phyloP scores from a whole-genome alignment of 2,888 invertebrate genomes.

The Julus scanicus region DNA sequence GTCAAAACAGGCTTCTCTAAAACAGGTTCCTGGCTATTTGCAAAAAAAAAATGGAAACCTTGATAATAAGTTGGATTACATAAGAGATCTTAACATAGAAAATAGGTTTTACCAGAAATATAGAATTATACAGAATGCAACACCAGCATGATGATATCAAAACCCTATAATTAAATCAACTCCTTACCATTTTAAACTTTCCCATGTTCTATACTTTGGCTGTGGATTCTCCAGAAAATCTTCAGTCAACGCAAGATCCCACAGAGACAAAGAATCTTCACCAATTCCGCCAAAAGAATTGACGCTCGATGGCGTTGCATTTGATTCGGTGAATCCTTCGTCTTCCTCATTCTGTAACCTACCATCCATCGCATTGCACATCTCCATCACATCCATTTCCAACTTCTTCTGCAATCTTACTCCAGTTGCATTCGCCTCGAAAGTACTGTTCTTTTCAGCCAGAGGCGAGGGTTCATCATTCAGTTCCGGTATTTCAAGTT shows the following conservation, averaged over 20 bases:
- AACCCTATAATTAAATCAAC: neutral
- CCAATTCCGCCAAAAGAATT: neutral
- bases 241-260: neutral
- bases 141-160: too few relatives aligned
- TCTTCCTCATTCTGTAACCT: neutral
- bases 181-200: slow-evolving; percentile 10
- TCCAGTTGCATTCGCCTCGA: neutral
- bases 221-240: neutral
- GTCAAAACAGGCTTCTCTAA: slow-evolving; percentile 38
- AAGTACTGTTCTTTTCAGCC: neutral
- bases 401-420: neutral
- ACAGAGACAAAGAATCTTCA: neutral
- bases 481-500: slow-evolving; percentile 26
- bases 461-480: slow-evolving; percentile 1
- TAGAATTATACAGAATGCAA: too few relatives aligned
- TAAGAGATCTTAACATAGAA: too few relatives aligned
- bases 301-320: slow-evolving; percentile 16
- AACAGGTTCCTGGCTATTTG: neutral
- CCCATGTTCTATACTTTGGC: neutral
- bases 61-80: too few relatives aligned
- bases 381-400: neutral
- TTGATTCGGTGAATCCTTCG: slow-evolving; percentile 8
- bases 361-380: neutral
- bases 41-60: neutral
- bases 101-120: too few relatives aligned